Percentiles rank a stretch among this genome's conserved stretches.
phyloP scores from a whole-genome alignment of 2,797 vertebrate species.

The Gymnopithys bicolor region DNA sequence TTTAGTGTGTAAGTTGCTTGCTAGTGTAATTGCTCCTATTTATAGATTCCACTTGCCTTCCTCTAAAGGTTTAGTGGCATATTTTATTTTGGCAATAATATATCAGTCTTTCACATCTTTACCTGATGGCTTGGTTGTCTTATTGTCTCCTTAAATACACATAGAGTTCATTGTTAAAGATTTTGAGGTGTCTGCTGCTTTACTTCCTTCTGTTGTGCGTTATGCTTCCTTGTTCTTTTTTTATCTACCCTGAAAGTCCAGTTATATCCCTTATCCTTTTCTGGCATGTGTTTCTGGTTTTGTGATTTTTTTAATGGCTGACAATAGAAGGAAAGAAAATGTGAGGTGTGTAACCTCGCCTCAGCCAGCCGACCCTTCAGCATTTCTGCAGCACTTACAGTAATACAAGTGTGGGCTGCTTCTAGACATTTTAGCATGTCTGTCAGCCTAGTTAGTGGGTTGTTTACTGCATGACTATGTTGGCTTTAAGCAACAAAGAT shows the following conservation, averaged over 20 bases:
- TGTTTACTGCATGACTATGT: background rate
- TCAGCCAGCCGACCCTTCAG: background rate
- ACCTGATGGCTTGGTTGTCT: background rate
- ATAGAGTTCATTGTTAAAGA: background rate
- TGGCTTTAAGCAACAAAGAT: background rate
- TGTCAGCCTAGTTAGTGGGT: constrained; percentile 3
- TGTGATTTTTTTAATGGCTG: background rate
- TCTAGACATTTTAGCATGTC: background rate
- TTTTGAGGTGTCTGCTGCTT: constrained; percentile 17
- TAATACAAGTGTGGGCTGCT: background rate
- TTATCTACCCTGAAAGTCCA: constrained; percentile 8
- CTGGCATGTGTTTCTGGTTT: constrained; percentile 38
- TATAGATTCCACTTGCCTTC: constrained; percentile 4
- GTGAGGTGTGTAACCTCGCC: background rate
- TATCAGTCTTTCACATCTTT: background rate
- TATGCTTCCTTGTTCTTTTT: constrained; percentile 62
- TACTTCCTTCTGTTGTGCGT: constrained; percentile 48
- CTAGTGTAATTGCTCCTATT: constrained; percentile 41
- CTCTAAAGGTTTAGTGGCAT: constrained; percentile 14
- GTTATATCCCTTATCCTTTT: constrained; percentile 34
- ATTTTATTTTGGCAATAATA: background rate
- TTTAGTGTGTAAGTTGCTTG: constrained; percentile 2
- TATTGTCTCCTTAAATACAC: background rate
- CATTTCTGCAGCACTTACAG: background rate
- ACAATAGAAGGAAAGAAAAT: constrained; percentile 67